Evolutionary conservation across 2,113 vertebrate genomes (phyloP).

Genomic region (Mionectes macconnelli): DNA sequence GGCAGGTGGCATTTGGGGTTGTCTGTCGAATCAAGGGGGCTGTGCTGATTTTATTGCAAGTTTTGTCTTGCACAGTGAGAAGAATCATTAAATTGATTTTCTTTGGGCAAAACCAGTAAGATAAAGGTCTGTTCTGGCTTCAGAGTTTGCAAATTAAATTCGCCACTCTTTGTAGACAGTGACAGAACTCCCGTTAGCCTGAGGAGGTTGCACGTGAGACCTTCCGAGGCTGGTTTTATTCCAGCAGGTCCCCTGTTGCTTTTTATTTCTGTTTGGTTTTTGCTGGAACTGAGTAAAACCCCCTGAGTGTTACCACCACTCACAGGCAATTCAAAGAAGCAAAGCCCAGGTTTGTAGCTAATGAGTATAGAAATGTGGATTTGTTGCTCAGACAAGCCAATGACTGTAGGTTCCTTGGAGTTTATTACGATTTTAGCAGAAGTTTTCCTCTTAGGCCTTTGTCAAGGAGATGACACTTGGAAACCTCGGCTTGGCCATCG

Average conservation of each 20-base stretch:
- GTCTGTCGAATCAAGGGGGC: background rate
- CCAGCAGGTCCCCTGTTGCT: background rate
- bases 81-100: background rate
- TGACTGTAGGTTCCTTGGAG: background rate
- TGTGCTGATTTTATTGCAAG: background rate
- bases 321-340: background rate
- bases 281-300: background rate
- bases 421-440: background rate
- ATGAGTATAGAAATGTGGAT: background rate
- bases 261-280: background rate
- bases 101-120: background rate
- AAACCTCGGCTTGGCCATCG: accelerated
- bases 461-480: background rate
- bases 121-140: background rate
- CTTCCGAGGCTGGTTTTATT: background rate
- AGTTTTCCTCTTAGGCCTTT: background rate
- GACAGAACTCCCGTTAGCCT: background rate
- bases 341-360: background rate
- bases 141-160: background rate
- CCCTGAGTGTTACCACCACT: background rate
- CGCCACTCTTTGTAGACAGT: background rate
- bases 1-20: background rate
- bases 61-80: background rate
- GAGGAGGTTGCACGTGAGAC: background rate
- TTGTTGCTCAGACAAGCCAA: background rate